These are phyloP conservation scores for Drosophila kambysellisi DNA, from an alignment of 2,888 invertebrate genomes.

Conservation along the genomic window DNA sequence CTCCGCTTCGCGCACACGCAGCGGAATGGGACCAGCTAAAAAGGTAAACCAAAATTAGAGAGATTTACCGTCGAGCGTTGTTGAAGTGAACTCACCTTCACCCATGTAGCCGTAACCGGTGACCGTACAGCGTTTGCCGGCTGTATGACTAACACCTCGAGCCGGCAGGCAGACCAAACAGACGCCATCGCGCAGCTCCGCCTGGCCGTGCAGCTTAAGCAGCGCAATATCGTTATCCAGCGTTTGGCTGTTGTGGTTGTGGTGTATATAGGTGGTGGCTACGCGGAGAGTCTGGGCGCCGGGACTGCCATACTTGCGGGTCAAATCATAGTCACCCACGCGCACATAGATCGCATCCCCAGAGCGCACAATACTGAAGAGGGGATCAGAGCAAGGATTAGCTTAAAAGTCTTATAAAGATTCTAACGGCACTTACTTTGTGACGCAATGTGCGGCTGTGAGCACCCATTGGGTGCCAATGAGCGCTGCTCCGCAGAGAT, in stretches of 20 bases:
- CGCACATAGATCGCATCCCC: conserved; percentile 97
- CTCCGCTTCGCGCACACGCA: conserved; percentile 95
- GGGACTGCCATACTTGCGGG: conserved; percentile 95
- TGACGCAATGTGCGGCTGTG: conserved; percentile 97
- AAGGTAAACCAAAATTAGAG: not conserved
- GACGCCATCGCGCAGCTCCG: conserved; percentile 93
- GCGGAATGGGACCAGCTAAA: conserved; percentile 93
- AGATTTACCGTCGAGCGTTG: not conserved
- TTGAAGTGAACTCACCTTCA: conserved; percentile 88
- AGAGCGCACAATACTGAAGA: conserved; percentile 93
- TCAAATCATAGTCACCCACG: conserved; percentile 96
- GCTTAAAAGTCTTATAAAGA: not conserved
- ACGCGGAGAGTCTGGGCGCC: conserved; percentile 96
- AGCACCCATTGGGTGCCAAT: conserved; percentile 98
- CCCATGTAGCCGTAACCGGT: conserved; percentile 98
- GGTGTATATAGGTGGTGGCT: conserved; percentile 97
- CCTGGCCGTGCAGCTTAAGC: conserved; percentile 94
- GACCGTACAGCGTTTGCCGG: conserved; percentile 96
- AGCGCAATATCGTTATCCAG: conserved; percentile 97
- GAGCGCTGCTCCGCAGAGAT: conserved; percentile 96
- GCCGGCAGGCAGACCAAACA: conserved; percentile 92
- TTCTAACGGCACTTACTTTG: conserved; percentile 89
- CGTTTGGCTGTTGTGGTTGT: conserved; percentile 97
- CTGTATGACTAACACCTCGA: conserved; percentile 93
- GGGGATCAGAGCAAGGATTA: not conserved